Evolutionary conservation across 1,140 invertebrate genomes (phyloP), one percentile per base, ranked within the genome.

Genomic region (Odontomachus brunneus): DNA sequence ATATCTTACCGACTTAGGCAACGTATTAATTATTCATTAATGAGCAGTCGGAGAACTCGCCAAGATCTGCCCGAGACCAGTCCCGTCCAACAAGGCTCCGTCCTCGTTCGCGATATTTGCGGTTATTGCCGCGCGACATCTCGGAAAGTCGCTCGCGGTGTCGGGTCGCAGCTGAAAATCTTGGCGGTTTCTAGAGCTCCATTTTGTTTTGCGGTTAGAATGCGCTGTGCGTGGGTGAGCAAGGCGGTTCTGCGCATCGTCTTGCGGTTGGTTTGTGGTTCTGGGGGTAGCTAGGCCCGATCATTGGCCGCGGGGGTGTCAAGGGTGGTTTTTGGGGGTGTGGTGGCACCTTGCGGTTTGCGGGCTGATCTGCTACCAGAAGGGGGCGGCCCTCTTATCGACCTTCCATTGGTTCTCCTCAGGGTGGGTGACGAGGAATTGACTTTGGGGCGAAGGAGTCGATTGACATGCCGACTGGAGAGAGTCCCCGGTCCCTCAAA

Each of bases 191-290:
- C 48, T 73, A 66, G 19, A 89, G 89, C 92, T 91, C 93, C 93
- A 94, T 94, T 94, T 94, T 94, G 93, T 94, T 94, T 94, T 94
- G 93, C 90, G 93, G 93, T 94, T 76, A 84, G 82, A 86, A 84
- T 91, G 88, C 90, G 91, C 89, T 73, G 84, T 90, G 89, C 88
- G 89, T 90, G 89, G 89, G 89, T 89, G 87, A 86, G 86, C 89
- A 82, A 89, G 85, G 90, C 89, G 89, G 92, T 92, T 93, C 93
- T 94, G 93, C 93, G 93, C 93, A 94, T 94, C 93, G 93, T 94
- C 93, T 94, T 94, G 93, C 93, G 93, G 93, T 94, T 94, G 93
- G 93, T 94, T 94, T 94, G 93, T 84, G 93, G 93, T 94, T 74
- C 91, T 93, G 90, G 91, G 91, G 92, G 91, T 91, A 91, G 92